These are phyloP conservation scores for Indicator indicator DNA, from an alignment of 2,113 vertebrate species.

Conservation along the genomic window DNA sequence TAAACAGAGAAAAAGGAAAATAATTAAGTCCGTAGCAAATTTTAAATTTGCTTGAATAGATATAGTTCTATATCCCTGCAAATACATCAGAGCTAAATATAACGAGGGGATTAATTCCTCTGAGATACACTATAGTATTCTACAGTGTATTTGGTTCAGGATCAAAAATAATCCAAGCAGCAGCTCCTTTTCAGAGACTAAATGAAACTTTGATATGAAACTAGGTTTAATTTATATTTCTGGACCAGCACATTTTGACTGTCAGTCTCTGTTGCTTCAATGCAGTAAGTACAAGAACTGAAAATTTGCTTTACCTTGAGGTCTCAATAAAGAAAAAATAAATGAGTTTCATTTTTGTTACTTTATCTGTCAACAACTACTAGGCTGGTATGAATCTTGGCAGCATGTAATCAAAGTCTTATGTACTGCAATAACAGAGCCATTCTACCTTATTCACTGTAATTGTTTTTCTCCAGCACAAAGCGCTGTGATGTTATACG, in stretches of 20 bases:
- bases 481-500: slow-evolving; percentile 54
- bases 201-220: slow-evolving; percentile 78
- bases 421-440: slow-evolving; percentile 76
- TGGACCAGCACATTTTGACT: slow-evolving; percentile 74
- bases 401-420: slow-evolving; percentile 80
- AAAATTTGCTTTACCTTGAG: slow-evolving; percentile 81
- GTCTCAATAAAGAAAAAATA: slow-evolving; percentile 83
- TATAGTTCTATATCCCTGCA: neutral
- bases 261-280: slow-evolving; percentile 74
- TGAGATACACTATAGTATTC: neutral
- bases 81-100: neutral
- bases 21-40: neutral
- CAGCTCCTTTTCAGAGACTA: slow-evolving; percentile 68
- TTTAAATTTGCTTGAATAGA: neutral
- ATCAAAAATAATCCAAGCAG: slow-evolving; percentile 73
- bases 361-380: slow-evolving; percentile 83
- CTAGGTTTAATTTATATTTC: slow-evolving; percentile 80
- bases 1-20: neutral
- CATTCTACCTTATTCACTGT: slow-evolving; percentile 73
- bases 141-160: slow-evolving; percentile 52
- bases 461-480: slow-evolving; percentile 75
- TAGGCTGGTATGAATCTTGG: slow-evolving; percentile 78
- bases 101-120: neutral
- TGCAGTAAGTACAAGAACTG: slow-evolving; percentile 76
- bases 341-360: slow-evolving; percentile 83